These are phyloP conservation scores for honey bee (Apis mellifera) DNA, from an alignment of 1,140 invertebrate genomes.

Conservation along the genomic window Amel_HAv3.1 CM009943.2:4613501-4614000, in stretches of 20 bases:
- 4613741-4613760: not conserved
- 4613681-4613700: no score
- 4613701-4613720: constrained; percentile 3
- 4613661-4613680: not conserved
- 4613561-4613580: not conserved
- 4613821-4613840: constrained; percentile 23
- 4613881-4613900: not conserved
- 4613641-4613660: constrained; percentile 1
- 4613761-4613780: constrained; percentile 35
- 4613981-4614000: constrained; percentile 79
- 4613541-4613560: no score
- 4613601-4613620: not conserved
- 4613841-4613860: constrained; percentile 43
- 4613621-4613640: not conserved
- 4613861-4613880: constrained; percentile 40
- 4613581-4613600: not conserved
- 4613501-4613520: no score
- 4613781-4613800: constrained; percentile 41
- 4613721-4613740: not conserved
- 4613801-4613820: constrained; percentile 46
- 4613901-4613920: not conserved
- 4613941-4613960: not conserved
- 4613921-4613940: not conserved
- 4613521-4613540: no score
- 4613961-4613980: constrained; percentile 64